Evolutionary conservation across 2,888 invertebrate species (phyloP).

Genomic region (Cataglyphis albicans): DNA sequence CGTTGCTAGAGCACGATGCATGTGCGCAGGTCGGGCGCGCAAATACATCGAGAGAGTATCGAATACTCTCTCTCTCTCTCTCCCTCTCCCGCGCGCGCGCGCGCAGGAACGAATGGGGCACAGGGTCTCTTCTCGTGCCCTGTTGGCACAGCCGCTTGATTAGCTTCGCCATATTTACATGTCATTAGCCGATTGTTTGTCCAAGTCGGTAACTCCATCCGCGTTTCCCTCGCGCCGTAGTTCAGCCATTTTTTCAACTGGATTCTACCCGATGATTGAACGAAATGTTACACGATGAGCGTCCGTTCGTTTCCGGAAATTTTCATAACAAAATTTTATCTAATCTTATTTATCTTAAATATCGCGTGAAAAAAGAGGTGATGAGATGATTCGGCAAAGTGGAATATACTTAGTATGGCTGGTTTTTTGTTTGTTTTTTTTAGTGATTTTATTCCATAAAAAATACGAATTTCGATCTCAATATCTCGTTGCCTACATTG

Average conservation of each 20-base stretch:
- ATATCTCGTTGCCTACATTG: constrained; percentile 76
- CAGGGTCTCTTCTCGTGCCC: constrained; percentile 79
- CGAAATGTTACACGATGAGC: not conserved
- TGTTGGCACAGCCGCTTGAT: constrained; percentile 85
- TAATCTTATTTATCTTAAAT: not conserved
- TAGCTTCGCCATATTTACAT: constrained; percentile 85
- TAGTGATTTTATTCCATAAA: constrained; percentile 83
- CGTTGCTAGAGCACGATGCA: constrained; percentile 71
- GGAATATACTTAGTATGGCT: constrained; percentile 17
- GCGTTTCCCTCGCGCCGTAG: constrained; percentile 64
- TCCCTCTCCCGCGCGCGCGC: constrained; percentile 61
- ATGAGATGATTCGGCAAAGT: not conserved
- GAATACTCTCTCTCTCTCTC: constrained; percentile 68
- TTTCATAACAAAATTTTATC: not conserved
- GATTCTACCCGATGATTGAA: constrained; percentile 14
- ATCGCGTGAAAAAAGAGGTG: no score
- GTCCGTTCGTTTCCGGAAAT: not conserved
- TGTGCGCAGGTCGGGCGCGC: constrained; percentile 74
- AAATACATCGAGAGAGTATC: constrained; percentile 81
- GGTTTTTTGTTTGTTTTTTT: constrained; percentile 38
- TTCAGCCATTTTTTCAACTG: constrained; percentile 31
- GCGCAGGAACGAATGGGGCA: constrained; percentile 44
- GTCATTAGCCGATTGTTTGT: constrained; percentile 85
- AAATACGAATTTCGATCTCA: constrained; percentile 81
- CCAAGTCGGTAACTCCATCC: constrained; percentile 80